phyloP scores from a whole-genome alignment of 2,888 invertebrate genomes.

The Drosophila stalkeri region DNA sequence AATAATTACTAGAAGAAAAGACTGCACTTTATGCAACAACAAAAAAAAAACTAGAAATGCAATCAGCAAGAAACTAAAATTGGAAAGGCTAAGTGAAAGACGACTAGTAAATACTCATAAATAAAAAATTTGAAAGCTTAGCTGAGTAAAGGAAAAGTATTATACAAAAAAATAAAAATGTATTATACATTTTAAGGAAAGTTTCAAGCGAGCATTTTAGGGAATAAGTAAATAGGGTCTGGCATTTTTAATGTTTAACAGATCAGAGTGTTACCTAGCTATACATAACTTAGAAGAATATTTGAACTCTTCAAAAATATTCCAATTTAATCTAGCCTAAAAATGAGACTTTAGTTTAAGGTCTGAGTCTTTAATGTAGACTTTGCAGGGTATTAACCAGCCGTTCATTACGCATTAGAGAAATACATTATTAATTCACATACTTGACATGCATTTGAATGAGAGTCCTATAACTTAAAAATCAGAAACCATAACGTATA shows the following conservation, averaged over 20 bases:
- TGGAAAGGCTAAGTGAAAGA: not conserved
- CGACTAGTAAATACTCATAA: conserved; percentile 18
- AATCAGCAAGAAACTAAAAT: conserved; percentile 52
- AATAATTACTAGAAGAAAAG: conserved; percentile 64
- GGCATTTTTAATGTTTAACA: no score
- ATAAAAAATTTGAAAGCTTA: not conserved
- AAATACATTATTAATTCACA: not conserved
- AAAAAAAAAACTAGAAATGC: conserved; percentile 49
- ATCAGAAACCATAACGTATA: not conserved
- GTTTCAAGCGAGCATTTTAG: no score
- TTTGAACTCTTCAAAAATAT: no score
- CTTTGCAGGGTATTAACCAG: not conserved
- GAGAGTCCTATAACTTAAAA: not conserved
- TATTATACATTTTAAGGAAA: no score
- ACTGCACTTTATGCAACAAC: conserved; percentile 61
- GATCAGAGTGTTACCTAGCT: no score
- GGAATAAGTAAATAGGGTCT: no score
- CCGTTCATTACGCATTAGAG: not conserved
- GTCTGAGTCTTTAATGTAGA: not conserved
- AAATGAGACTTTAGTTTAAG: not conserved
- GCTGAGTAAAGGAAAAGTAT: no score
- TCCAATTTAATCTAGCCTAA: not conserved
- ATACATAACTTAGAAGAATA: no score
- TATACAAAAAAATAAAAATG: no score
- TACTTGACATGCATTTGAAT: not conserved